Base-by-base conservation (phyloP, 2,888 invertebrate species). In the Seladonia tumulorum region DNA sequence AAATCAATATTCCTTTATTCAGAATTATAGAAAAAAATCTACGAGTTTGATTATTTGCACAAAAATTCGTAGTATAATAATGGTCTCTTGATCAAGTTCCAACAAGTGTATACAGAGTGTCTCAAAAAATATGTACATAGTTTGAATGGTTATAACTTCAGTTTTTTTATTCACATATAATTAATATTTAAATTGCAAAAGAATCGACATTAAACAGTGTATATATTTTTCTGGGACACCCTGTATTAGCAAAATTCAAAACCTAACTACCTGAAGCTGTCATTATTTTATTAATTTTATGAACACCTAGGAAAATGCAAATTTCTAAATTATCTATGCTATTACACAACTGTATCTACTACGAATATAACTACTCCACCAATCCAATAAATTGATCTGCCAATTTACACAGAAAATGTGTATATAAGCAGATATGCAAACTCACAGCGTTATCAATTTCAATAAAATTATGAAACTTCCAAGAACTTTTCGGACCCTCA, bases 401-500 rank as follows among this genome's bases (percentile, higher is more conserved):
- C 45, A 45, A 45, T 57, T 57, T n/a, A 16, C 47, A 47, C 47
- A 0, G 4, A 47, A 47, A 47, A 12, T 45, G 22, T 7, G 0
- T 18, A 49, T 7, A 49, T 18, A 49, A 22, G 22, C 22, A 53
- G 22, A 8, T 22, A 53, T n/a, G 4, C 4, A 10, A 10, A 12
- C 53, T 22, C 10, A n/a, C 22, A 57, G 12, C n/a, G 1, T n/a
- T 12, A n/a, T 4, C 12, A n/a, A n/a, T 12, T 12, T 57, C 57
- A 57, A 57, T n/a, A 57, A 57, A 57, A 57, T 57, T 12, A 12
- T 12, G 10, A n/a, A 57, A n/a, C n/a, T 4, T n/a, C n/a, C n/a
- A 12, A 3, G 0, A n/a, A 12, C 12, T 57, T n/a, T 10, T 57
- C 4, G 1, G n/a, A n/a, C 1, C 5, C 1, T 1, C n/a, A n/a